phyloP scores from a whole-genome alignment of 2,797 vertebrate genomes.

The Thalassophryne amazonica region DNA sequence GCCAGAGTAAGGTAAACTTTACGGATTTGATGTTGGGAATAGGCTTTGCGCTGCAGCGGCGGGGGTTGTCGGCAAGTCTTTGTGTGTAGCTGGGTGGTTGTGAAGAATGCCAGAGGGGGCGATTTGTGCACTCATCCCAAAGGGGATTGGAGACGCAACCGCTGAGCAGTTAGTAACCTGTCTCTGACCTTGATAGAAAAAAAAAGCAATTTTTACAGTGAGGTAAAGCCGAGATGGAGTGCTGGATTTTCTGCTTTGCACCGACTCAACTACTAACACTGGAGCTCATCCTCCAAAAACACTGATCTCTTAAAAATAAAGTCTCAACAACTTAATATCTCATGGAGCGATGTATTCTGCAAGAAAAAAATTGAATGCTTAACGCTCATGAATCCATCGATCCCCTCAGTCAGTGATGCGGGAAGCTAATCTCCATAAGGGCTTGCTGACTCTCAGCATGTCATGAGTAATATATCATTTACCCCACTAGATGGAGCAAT shows the following conservation, averaged over 20 bases:
- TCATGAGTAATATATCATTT: constrained; percentile 20
- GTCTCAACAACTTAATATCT: constrained; percentile 18
- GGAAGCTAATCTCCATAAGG: constrained; percentile 6
- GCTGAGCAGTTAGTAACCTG: constrained; percentile 62
- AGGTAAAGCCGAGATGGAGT: constrained; percentile 53
- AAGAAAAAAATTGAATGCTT: background rate
- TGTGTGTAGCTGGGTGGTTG: constrained; percentile 33
- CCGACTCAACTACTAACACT: constrained; percentile 36
- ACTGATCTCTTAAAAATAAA: constrained; percentile 13
- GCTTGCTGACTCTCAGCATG: background rate
- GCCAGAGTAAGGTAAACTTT: constrained; percentile 55
- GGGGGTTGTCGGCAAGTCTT: constrained; percentile 26
- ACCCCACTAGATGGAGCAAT: constrained; percentile 73
- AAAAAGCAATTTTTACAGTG: constrained; percentile 70
- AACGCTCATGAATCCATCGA: background rate
- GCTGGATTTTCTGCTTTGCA: constrained; percentile 53
- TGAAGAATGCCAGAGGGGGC: constrained; percentile 13
- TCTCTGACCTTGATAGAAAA: constrained; percentile 71
- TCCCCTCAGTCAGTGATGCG: background rate
- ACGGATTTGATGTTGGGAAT: constrained; percentile 66
- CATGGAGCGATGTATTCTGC: constrained; percentile 2
- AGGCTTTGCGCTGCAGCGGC: constrained; percentile 42
- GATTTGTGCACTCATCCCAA: constrained; percentile 25
- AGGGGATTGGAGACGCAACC: constrained; percentile 51
- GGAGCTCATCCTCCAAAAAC: constrained; percentile 32